These are phyloP conservation scores for Dendrolimus punctatus DNA, from an alignment of 1,140 invertebrate genomes.

Conservation along the genomic window DNA sequence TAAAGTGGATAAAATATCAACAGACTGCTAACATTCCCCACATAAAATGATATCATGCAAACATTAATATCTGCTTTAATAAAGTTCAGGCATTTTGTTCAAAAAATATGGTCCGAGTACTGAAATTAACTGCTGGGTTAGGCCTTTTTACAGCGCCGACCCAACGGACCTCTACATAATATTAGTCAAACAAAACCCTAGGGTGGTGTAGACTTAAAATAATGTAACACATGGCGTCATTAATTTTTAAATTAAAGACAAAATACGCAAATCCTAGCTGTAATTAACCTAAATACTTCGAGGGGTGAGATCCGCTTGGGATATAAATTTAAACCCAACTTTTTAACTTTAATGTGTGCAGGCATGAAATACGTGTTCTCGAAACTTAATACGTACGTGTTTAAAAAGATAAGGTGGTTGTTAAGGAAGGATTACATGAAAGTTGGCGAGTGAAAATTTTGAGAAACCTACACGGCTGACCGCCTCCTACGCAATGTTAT, in stretches of 20 bases:
- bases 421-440: constrained; percentile 27
- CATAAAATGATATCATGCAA: constrained; percentile 34
- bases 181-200: constrained; percentile 43
- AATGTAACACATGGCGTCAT: constrained; percentile 43
- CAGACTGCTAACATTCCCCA: constrained; percentile 39
- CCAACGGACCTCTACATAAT: constrained; percentile 29
- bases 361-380: constrained; percentile 15
- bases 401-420: constrained; percentile 23
- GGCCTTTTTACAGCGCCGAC: constrained; percentile 36
- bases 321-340: constrained; percentile 14
- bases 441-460: constrained; percentile 32
- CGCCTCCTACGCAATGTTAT: constrained; percentile 30
- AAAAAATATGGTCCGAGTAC: constrained; percentile 44
- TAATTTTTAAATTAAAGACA: constrained; percentile 58
- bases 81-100: constrained; percentile 48
- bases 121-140: constrained; percentile 56
- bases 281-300: constrained; percentile 45
- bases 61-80: constrained; percentile 59
- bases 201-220: constrained; percentile 38
- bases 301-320: constrained; percentile 10
- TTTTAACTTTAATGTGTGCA: constrained; percentile 14
- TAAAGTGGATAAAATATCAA: constrained; percentile 65
- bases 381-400: constrained; percentile 26
- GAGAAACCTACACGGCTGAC: constrained; percentile 22
- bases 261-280: constrained; percentile 25